Conservation (phyloP, 2,888 invertebrate species). For the Calliopum simillimum region DNA sequence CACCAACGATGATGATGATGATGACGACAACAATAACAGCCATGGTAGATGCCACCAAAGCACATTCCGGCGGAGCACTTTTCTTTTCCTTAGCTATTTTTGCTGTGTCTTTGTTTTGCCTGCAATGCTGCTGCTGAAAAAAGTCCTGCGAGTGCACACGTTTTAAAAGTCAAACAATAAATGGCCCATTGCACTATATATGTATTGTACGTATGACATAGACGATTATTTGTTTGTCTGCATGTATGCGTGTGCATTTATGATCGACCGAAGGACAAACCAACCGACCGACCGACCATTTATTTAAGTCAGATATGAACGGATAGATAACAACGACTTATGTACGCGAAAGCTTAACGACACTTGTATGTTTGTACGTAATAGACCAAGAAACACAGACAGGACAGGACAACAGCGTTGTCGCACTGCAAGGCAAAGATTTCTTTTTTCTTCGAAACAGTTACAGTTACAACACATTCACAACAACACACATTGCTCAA, state of each 20-base stretch:
- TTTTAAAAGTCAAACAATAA: conserved; percentile 22
- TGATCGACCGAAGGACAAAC: not conserved
- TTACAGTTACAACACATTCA: conserved; percentile 2
- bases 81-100: not conserved
- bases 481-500: not conserved
- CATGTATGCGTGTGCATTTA: not conserved
- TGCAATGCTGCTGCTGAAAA: too few species aligned
- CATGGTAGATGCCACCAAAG: not conserved
- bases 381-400: not conserved
- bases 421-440: conserved; percentile 1
- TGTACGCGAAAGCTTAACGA: too few species aligned
- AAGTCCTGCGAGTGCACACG: conserved; percentile 14
- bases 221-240: conserved; percentile 5
- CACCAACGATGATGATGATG: conserved; percentile 32
- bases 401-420: conserved; percentile 2
- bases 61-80: conserved; percentile 27
- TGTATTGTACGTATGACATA: not conserved
- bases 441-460: conserved; percentile 12
- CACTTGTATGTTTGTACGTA: not conserved
- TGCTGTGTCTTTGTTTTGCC: not conserved
- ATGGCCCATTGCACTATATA: conserved; percentile 20
- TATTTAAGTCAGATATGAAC: too few species aligned
- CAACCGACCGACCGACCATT: conserved; percentile 2
- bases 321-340: too few species aligned
- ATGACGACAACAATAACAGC: conserved; percentile 36